These are phyloP conservation scores for Nesometra sesokonis DNA, from an alignment of 35 echinoderm and acorn worm genomes.

Conservation along the genomic window DNA sequence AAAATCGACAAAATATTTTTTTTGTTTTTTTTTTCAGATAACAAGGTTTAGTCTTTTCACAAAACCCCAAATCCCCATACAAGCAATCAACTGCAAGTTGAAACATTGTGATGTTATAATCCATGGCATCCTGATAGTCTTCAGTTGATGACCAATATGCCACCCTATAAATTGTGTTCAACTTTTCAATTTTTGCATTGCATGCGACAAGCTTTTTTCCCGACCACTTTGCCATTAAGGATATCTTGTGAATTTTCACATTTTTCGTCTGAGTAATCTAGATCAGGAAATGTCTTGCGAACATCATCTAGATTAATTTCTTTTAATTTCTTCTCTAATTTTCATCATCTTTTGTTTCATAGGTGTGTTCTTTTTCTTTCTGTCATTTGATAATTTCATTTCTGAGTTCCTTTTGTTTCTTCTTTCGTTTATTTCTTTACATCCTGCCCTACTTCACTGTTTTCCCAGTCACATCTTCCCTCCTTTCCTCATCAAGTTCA, in stretches of 20 bases:
- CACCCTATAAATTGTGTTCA: not conserved
- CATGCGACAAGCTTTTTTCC: conserved; percentile 10
- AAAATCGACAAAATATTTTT: no score
- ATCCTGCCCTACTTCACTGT: conserved; percentile 9
- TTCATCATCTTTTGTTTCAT: not conserved
- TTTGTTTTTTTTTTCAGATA: no score
- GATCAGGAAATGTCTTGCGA: not conserved
- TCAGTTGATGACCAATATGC: conserved; percentile 16
- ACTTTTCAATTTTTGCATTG: conserved; percentile 25
- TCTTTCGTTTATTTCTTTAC: conserved; percentile 2
- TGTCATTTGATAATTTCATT: conserved; percentile 14
- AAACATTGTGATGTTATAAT: conserved; percentile 11
- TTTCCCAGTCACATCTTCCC: conserved; percentile 1
- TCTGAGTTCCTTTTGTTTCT: conserved; percentile 10
- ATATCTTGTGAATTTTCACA: not conserved
- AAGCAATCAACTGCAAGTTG: conserved; percentile 18
- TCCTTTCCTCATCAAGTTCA: not conserved
- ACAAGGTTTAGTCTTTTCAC: no score
- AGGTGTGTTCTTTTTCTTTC: conserved; percentile 10
- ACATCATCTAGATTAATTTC: not conserved
- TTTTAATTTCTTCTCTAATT: not conserved
- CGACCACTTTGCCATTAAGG: not conserved
- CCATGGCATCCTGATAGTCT: conserved; percentile 11
- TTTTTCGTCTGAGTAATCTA: not conserved
- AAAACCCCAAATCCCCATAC: conserved; percentile 6